Evolutionary conservation across 1,140 invertebrate species (phyloP), one percentile per base, ranked within the genome.

Genomic region (Apis laboriosa): DNA sequence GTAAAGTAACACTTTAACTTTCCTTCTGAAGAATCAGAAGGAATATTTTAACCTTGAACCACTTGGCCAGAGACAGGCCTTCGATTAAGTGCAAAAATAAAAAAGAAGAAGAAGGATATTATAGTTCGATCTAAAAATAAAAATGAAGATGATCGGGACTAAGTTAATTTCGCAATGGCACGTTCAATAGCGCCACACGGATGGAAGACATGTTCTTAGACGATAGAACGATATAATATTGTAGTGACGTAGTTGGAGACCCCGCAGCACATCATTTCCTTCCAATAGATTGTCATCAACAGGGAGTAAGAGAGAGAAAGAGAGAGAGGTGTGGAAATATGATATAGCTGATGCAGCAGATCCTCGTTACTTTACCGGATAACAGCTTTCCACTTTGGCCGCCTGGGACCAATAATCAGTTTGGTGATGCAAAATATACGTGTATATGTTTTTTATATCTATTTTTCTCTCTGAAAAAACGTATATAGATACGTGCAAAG

Each of bases 251-350:
- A 55, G 76, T 67, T 58, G 68, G 63, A 64, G 64, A 49, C 55
- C 19, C 11, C 11, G 68, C 60, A 43, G 74, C 60, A 34, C 51
- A 53, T 21, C 64, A 77, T 77, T 77, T 68, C 63, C 63, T 77
- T 68, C 55, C 64, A 77, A 67, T 68, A 68, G 76, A 66, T 68
- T 77, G 66, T 77, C 76, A 77, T 77, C 76, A 77, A 68, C 51
- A 51, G 76, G 28, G 34, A 71, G 0, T 43, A 71, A n/a, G 70
- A 43, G 17, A 17, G 64, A 9, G 58, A 60, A 5, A 60, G 58
- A 60, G 7, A 60, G 58, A n/a, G 34, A 67, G 19, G 66, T n/a
- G 17, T 55, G 70, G n/a, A 66, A 34, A 66, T 74, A 56, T 80
- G 21, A 74, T 80, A 64, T 80, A 74, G 43, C 9, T 73, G 73